Conservation (phyloP, 2,888 invertebrate genomes). For the Drosophila aldrichi region DNA sequence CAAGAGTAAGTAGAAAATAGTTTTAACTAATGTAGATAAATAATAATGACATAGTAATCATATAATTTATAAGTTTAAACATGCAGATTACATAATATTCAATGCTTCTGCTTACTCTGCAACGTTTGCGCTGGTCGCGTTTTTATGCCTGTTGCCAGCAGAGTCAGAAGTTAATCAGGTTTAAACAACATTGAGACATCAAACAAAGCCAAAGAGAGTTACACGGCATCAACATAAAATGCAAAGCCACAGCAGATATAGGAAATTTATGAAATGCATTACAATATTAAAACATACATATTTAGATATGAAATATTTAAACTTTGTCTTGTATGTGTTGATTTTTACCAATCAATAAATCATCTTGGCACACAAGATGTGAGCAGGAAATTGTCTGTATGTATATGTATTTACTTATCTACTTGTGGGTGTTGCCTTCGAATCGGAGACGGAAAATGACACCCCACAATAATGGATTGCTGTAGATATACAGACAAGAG, state of each 20-base stretch:
- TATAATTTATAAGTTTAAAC: not conserved
- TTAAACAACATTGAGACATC: conserved; percentile 29
- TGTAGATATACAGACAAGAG: too few species aligned
- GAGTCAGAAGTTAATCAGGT: conserved; percentile 17
- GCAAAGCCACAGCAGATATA: conserved; percentile 13
- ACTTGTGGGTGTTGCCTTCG: too few species aligned
- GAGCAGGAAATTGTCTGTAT: too few species aligned
- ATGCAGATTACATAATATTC: not conserved
- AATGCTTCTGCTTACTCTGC: conserved; percentile 59
- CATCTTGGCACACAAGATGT: too few species aligned
- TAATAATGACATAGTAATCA: too few species aligned
- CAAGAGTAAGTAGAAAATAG: not conserved
- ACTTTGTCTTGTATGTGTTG: not conserved
- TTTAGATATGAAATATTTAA: not conserved
- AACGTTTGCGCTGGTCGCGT: conserved; percentile 39
- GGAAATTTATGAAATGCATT: not conserved
- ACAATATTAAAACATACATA: conserved; percentile 5
- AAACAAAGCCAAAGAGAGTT: conserved; percentile 9
- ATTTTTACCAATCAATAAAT: not conserved
- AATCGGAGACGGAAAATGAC: too few species aligned
- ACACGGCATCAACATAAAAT: conserved; percentile 24
- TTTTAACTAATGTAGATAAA: too few species aligned
- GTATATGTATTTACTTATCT: too few species aligned
- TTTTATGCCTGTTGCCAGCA: conserved; percentile 52
- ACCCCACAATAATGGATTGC: too few species aligned